Conservation (phyloP, 2,113 vertebrate species). For the Amazona vittata region DNA sequence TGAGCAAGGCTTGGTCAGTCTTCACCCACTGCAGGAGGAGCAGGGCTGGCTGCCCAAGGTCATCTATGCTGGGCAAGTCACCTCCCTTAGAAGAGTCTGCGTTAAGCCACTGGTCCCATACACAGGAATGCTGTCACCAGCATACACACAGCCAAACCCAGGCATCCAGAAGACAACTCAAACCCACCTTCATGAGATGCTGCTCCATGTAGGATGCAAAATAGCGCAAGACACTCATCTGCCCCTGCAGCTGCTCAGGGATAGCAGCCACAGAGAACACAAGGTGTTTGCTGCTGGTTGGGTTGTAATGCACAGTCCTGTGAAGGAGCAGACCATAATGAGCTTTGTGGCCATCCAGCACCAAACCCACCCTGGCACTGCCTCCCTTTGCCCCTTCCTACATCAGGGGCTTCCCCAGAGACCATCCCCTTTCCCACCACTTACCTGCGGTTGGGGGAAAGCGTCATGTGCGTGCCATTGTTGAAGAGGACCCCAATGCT, state of each 20-base stretch:
- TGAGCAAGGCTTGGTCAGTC: constrained; percentile 93
- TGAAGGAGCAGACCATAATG: not conserved
- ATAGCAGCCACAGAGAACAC: constrained; percentile 83
- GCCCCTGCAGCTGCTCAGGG: constrained; percentile 88
- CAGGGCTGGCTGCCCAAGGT: constrained; percentile 70
- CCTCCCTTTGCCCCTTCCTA: not conserved
- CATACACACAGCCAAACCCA: not conserved
- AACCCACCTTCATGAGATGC: constrained; percentile 92
- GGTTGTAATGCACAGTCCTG: constrained; percentile 92
- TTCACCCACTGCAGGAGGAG: constrained; percentile 97
- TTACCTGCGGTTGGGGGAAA: constrained; percentile 90
- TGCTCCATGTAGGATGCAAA: constrained; percentile 97
- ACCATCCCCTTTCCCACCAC: not conserved
- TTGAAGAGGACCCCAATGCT: constrained; percentile 95
- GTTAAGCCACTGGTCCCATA: not conserved
- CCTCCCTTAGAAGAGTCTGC: constrained; percentile 80
- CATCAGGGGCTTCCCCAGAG: not conserved
- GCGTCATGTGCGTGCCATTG: constrained; percentile 91
- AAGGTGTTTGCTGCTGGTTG: constrained; percentile 91
- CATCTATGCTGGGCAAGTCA: constrained; percentile 86
- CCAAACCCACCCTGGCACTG: not conserved
- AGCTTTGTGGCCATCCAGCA: not conserved
- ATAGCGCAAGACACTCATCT: constrained; percentile 89
- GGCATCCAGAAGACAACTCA: not conserved
- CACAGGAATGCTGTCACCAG: not conserved